A percentile compares a stretch with the other conserved stretches of the same genome.
Evolutionary conservation across 1,140 invertebrate genomes (phyloP).

Genomic region (Anoplolepis gracilipes): DNA sequence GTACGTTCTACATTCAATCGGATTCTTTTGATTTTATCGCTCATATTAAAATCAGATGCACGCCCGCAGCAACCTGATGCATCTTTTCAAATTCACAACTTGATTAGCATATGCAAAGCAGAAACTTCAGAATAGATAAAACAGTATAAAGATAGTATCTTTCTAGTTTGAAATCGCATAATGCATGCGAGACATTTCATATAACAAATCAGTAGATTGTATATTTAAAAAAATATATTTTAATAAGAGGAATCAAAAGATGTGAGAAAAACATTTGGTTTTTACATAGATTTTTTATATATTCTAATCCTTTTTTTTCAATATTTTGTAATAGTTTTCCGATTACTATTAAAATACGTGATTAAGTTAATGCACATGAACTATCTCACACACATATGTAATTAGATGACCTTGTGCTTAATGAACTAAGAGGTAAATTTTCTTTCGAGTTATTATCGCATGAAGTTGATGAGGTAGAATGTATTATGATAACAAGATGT

Average conservation of each 20-base stretch:
- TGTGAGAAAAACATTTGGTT: no score
- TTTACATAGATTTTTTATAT: no score
- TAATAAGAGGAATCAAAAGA: neutral
- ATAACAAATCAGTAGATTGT: neutral
- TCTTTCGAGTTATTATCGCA: constrained; percentile 18
- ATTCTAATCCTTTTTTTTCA: no score
- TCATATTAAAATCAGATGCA: neutral
- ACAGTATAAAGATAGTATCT: neutral
- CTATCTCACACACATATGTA: neutral
- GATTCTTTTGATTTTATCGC: constrained; percentile 6
- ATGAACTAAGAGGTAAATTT: neutral
- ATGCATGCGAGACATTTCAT: neutral
- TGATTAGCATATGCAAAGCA: constrained; percentile 42
- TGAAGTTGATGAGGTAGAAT: constrained; percentile 2
- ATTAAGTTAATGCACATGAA: neutral
- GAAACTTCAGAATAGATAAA: neutral
- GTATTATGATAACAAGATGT: neutral
- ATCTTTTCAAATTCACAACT: constrained; percentile 18
- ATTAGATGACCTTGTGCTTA: neutral
- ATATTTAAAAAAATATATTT: neutral
- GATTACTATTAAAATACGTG: neutral
- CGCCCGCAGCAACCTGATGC: constrained; percentile 33
- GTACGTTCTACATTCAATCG: constrained; percentile 22
- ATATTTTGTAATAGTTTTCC: neutral
- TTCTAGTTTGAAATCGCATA: neutral